These are phyloP conservation scores for Valencia hispanica DNA, from an alignment of 2,797 vertebrate genomes.

Conservation along the genomic window DNA sequence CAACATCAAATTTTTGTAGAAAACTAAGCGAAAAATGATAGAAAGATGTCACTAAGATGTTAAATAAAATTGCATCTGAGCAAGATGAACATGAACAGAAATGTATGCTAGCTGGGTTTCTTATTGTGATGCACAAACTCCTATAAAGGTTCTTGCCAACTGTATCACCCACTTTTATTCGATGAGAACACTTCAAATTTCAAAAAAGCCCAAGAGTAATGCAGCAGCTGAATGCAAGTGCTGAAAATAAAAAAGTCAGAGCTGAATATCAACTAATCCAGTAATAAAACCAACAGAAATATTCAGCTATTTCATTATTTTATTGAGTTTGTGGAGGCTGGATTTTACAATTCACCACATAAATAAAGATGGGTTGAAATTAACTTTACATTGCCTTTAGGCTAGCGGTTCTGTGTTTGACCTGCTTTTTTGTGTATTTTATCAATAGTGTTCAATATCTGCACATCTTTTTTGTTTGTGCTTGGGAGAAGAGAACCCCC, in stretches of 20 bases:
- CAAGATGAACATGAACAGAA: background rate
- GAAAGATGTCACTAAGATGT: background rate
- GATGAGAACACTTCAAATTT: background rate
- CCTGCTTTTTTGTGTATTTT: background rate
- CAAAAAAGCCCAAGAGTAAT: background rate
- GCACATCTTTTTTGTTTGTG: conserved; percentile 8
- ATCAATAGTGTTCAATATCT: background rate
- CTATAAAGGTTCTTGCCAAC: background rate
- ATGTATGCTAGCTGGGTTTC: background rate
- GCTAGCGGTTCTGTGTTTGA: background rate
- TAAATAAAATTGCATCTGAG: background rate
- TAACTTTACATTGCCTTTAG: background rate
- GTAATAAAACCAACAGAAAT: background rate
- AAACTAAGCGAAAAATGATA: no score
- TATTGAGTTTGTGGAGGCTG: background rate
- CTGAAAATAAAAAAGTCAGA: background rate
- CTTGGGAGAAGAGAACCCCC: conserved; percentile 20
- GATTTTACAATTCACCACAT: background rate
- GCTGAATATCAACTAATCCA: background rate
- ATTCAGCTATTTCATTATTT: background rate
- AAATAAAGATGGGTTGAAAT: no score
- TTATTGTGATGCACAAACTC: background rate
- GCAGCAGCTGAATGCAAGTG: background rate
- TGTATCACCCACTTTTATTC: background rate
- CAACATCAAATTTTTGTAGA: background rate